Percentiles rank a stretch among this genome's conserved stretches.
phyloP scores from a whole-genome alignment of 2,888 invertebrate genomes.

The Subacronicta megacephala region DNA sequence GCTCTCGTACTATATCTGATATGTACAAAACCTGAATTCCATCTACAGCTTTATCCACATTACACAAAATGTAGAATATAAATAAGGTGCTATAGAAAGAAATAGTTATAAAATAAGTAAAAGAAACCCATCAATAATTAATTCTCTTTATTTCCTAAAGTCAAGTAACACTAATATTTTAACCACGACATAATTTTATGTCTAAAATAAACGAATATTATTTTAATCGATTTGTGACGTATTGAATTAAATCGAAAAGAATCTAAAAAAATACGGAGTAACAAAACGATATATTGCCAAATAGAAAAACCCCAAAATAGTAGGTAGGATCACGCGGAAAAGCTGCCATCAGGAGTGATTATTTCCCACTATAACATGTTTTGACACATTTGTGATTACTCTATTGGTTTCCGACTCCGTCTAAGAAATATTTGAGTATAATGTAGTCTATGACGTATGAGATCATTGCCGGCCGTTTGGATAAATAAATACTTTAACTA shows the following conservation, averaged over 20 bases:
- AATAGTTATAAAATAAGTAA: neutral
- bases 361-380: too few relatives aligned
- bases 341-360: too few relatives aligned
- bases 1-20: too few relatives aligned
- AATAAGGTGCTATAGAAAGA: too few relatives aligned
- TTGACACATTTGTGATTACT: slow-evolving; percentile 3
- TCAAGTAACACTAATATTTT: slow-evolving; percentile 48
- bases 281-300: slow-evolving; percentile 5
- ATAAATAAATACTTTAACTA: slow-evolving; percentile 62
- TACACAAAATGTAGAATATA: too few relatives aligned
- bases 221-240: slow-evolving; percentile 22
- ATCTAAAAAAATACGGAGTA: slow-evolving; percentile 2
- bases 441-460: slow-evolving; percentile 65
- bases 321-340: too few relatives aligned
- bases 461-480: slow-evolving; percentile 72
- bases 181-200: slow-evolving; percentile 49
- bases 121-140: slow-evolving; percentile 8
- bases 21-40: too few relatives aligned
- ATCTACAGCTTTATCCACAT: too few relatives aligned
- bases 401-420: slow-evolving; percentile 2
- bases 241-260: neutral
- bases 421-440: slow-evolving; percentile 43
- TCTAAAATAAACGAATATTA: slow-evolving; percentile 27
- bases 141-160: slow-evolving; percentile 40
- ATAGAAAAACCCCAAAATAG: neutral